Evolutionary conservation across 2,113 vertebrate genomes (phyloP).

Genomic region (Columbina picui): DNA sequence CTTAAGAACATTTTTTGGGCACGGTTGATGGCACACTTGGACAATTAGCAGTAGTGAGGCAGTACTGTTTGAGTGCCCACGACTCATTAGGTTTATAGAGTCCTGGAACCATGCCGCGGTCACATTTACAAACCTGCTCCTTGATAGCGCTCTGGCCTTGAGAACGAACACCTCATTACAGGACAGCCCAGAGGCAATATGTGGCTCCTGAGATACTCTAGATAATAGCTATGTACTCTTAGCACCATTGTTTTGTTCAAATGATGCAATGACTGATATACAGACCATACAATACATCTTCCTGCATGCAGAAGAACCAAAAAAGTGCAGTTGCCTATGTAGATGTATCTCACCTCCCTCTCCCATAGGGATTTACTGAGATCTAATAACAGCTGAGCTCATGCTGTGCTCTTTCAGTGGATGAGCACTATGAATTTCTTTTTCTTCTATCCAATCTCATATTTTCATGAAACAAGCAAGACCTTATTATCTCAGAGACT

Average conservation of each 20-base stretch:
- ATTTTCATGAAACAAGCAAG: neutral
- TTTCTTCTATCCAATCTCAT: neutral
- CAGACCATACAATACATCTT: neutral
- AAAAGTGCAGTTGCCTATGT: neutral
- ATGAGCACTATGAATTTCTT: neutral
- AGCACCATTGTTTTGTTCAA: neutral
- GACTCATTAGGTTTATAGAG: conserved; percentile 57
- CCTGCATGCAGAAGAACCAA: neutral
- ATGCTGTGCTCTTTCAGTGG: neutral
- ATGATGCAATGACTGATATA: neutral
- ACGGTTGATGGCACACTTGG: conserved; percentile 45
- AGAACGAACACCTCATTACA: conserved; percentile 7
- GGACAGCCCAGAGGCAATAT: neutral
- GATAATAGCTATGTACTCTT: neutral
- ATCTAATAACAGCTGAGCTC: neutral
- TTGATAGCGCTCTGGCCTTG: neutral
- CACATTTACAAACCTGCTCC: conserved; percentile 21
- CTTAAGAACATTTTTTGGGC: conserved; percentile 47
- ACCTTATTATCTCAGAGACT: conserved; percentile 10
- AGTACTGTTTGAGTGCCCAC: conserved; percentile 20
- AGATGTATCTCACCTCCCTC: neutral
- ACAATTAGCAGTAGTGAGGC: conserved; percentile 20
- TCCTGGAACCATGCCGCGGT: neutral
- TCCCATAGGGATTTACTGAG: neutral
- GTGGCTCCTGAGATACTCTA: neutral